Evolutionary conservation across 2,113 vertebrate species (phyloP).

Genomic region (Gopherus flavomarginatus): DNA sequence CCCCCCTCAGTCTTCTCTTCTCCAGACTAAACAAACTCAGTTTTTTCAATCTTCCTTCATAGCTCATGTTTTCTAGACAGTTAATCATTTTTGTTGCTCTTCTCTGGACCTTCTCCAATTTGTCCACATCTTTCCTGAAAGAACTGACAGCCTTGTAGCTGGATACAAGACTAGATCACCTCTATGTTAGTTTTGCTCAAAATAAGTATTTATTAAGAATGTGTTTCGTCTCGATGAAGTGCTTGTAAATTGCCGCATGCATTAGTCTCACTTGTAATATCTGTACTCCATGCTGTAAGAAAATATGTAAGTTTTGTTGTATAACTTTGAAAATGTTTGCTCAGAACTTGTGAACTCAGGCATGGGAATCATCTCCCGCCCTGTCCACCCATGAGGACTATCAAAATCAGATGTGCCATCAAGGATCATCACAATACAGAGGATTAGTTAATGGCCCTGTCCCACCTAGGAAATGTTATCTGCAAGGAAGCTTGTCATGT

Average conservation of each 20-base stretch:
- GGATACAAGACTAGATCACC: not conserved
- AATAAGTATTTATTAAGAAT: not conserved
- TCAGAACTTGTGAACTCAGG: not conserved
- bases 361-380: not conserved
- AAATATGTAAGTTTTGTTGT: not conserved
- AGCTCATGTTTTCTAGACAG: no score
- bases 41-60: no score
- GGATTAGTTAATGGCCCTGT: not conserved
- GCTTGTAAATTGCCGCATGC: not conserved
- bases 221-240: not conserved
- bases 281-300: not conserved
- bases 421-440: not conserved
- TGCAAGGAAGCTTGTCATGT: not conserved
- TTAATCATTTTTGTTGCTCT: no score
- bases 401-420: not conserved
- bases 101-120: no score
- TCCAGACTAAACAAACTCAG: no score
- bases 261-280: not conserved
- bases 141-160: not conserved
- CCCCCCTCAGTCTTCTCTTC: no score
- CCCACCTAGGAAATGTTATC: not conserved
- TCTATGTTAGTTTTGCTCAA: not conserved
- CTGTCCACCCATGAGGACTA: not conserved
- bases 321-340: not conserved
- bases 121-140: no score